These are phyloP conservation scores for Orycteropus afer DNA, from an alignment of 2,113 vertebrate species.

Conservation along the genomic window DNA sequence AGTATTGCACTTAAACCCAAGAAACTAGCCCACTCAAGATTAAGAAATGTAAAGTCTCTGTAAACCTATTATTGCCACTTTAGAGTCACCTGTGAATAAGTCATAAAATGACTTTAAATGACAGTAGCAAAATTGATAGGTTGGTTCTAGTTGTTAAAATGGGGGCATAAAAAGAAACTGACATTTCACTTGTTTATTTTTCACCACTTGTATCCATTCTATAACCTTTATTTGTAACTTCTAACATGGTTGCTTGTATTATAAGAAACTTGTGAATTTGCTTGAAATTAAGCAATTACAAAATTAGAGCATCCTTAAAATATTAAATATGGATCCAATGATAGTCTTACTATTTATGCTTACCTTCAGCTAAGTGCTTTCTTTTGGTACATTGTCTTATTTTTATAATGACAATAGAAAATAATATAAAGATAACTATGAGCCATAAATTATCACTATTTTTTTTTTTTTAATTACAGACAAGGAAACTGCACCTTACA, in stretches of 20 bases:
- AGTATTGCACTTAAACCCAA: not conserved
- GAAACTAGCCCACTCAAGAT: not conserved
- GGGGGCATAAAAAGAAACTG: not conserved
- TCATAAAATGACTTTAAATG: not conserved
- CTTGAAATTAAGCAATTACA: not conserved
- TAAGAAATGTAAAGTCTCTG: not conserved
- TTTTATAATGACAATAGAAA: not conserved
- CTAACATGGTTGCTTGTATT: not conserved
- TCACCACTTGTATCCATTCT: not conserved
- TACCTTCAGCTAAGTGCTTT: not conserved
- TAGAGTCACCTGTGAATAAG: constrained; percentile 29
- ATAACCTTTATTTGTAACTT: not conserved
- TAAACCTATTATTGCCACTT: not conserved
- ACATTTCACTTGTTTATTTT: not conserved
- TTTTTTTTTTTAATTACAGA: not conserved
- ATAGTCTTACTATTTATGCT: not conserved
- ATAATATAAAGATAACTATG: not conserved
- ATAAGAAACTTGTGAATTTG: not conserved
- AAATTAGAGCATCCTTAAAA: not conserved
- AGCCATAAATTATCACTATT: not conserved
- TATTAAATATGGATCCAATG: not conserved
- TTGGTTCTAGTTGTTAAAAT: not conserved
- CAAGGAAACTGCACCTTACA: not conserved
- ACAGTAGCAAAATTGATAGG: not conserved
- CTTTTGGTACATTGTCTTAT: not conserved